These are phyloP conservation scores for Galeopsomyia nigrocyanea DNA, from an alignment of 2,888 invertebrate species.

Conservation along the genomic window DNA sequence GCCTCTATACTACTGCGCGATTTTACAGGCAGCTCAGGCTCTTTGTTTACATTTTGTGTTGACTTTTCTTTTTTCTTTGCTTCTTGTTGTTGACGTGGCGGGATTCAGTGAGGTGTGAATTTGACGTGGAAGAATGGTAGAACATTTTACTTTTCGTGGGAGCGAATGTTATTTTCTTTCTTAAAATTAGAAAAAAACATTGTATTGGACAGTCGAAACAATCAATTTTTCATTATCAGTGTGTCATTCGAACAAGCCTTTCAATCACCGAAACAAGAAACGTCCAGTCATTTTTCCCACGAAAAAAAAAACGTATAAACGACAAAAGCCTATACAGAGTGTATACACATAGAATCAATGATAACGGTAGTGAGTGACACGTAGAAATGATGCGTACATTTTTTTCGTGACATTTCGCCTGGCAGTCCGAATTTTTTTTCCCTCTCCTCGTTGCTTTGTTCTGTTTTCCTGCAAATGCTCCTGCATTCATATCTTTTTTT, in stretches of 20 bases:
- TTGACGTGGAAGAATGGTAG: too few species aligned
- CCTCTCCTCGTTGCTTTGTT: background rate
- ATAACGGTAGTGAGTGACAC: constrained; percentile 1
- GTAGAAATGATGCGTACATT: constrained; percentile 23
- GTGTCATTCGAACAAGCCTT: too few species aligned
- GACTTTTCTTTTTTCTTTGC: background rate
- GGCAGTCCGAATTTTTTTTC: constrained; percentile 11
- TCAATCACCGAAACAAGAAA: too few species aligned
- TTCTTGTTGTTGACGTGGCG: too few species aligned
- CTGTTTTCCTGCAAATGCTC: constrained; percentile 13
- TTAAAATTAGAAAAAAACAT: too few species aligned
- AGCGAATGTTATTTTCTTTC: background rate
- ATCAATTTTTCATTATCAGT: too few species aligned
- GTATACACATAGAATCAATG: background rate
- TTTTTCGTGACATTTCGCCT: constrained; percentile 10
- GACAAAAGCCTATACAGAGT: too few species aligned
- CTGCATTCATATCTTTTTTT: constrained; percentile 18
- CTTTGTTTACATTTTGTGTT: too few species aligned
- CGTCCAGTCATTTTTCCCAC: too few species aligned
- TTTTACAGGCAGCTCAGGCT: constrained; percentile 17
- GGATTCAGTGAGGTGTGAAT: too few species aligned
- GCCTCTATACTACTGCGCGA: constrained; percentile 20
- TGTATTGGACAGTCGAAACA: too few species aligned
- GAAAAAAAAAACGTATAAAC: too few species aligned
- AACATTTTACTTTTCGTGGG: background rate